These are phyloP conservation scores for Hydrophis major DNA, from an alignment of 2,797 vertebrate species.

Conservation along the genomic window DNA sequence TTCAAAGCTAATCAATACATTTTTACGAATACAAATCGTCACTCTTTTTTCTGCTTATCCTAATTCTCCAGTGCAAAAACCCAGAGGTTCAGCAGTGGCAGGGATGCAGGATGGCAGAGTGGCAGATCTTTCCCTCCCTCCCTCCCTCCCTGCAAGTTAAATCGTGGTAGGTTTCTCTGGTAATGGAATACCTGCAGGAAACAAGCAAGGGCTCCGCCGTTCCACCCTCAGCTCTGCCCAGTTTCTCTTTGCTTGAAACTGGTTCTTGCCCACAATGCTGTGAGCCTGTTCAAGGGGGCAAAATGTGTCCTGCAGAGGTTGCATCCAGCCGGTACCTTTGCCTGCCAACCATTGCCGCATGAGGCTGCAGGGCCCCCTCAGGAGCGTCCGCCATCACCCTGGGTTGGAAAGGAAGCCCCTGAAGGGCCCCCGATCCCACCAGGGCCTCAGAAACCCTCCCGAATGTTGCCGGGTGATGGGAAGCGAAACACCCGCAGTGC, in stretches of 20 bases:
- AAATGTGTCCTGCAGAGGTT: not conserved
- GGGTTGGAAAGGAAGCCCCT: not conserved
- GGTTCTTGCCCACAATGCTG: not conserved
- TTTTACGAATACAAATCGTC: not conserved
- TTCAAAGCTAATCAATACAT: not conserved
- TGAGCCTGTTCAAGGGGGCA: not conserved
- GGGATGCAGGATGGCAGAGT: not conserved
- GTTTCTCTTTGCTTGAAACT: not conserved
- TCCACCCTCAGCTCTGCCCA: not conserved
- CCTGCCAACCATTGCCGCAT: not conserved
- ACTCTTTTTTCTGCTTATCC: not conserved
- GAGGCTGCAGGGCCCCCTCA: not conserved
- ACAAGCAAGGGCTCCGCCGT: not conserved
- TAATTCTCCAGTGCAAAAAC: not conserved
- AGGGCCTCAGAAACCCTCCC: not conserved
- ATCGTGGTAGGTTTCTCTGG: not conserved
- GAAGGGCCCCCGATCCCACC: not conserved
- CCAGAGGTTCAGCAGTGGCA: not conserved
- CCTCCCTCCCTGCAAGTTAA: not conserved
- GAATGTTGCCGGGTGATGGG: not conserved
- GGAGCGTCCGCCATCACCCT: not conserved
- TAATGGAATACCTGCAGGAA: not conserved
- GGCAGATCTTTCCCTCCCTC: not conserved
- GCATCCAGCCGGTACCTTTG: not conserved
- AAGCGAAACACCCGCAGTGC: not conserved